Base-by-base conservation (phyloP, 2,113 vertebrate species). In the Mormoops blainvillei region DNA sequence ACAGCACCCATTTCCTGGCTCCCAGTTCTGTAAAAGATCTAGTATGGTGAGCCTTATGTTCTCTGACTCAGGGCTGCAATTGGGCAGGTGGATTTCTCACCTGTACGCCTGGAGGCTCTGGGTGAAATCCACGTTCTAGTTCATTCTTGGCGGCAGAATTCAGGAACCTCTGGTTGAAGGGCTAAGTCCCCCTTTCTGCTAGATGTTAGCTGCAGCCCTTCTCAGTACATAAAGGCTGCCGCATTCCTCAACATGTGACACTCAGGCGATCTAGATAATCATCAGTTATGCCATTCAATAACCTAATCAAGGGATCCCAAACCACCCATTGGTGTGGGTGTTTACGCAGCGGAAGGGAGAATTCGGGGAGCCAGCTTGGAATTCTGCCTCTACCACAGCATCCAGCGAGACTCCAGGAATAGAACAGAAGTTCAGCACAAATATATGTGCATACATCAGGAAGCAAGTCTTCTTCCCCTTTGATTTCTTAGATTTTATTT, bases 401-500 rank as follows among this genome's bases (percentile, higher is more conserved):
- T 13, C 41, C 38, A 10, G 4, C 20, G 33, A 31, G 15, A 52
- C 61, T 45, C 5, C 36, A 87, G 10, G 26, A 31, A 19, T 56
- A 43, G 81, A 70, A 76, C 10, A 24, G 15, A 88, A 67, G 52
- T 48, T 89, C 45, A 43, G 31, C 19, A 50, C 15, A 70, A 9
- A 28, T 14, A 24, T 28, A 70, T n/a, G 74, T 6, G 38, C 12
- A 18, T 58, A 16, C 13, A 52, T 24, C 24, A 71, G 45, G 3
- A 6, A 48, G 4, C 13, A n/a, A 76, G 73, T 78, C 11, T 28
- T 78, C 87, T 67, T 68, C 31, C 80, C 36, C 76, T 95, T 89
- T 52, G 58, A 74, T 0, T 6, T 91, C 78, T 96, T 68, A 50
- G 14, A 77, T 91, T 95, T 92, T 93, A 20, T 65, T 77, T 89